Evolutionary conservation across 2,113 vertebrate genomes (phyloP), one percentile per base, ranked within the genome.

Genomic region (Trematomus loennbergii): DNA sequence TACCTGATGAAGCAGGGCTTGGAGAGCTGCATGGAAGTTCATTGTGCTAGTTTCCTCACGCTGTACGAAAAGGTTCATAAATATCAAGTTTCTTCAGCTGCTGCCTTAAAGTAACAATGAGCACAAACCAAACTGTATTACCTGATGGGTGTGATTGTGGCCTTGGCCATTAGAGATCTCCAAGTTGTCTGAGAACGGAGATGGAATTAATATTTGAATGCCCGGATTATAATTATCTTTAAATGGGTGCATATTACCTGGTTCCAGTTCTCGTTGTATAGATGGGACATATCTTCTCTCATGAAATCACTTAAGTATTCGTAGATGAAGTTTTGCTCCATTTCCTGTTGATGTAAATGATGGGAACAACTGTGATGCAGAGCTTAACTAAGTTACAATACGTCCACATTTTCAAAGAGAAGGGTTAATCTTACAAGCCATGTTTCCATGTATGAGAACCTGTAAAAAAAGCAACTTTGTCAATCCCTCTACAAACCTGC

Each of bases 1-100:
- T 57, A 92, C 89, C 88, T 0, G 1, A 6, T 83, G 54, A n/a
- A 86, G 61, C 18, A 78, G 36, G 12, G 5, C 1, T 0, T 0
- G 8, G 17, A 90, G 2, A 2, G 18, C 2, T 11, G 9, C 13
- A 2, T 66, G 59, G 63, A 2, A 43, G 18, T 69, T 4, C 17
- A 16, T 54, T 12, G 17, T 15, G 2, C 25, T 22, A 53, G 7
- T 46, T 12, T 33, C 45, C 12, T 48, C 3, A 48, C 63, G 36
- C 82, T 88, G 63, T 62, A n/a, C 10, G 46, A 17, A 20, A 49
- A 4, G 3, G 12, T 61, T 72, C 0, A 55, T 10, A 4, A 45
- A 45, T 2, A 40, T 40, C 11, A 48, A 29, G 9, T 78, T 63
- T 48, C 11, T 49, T 43, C 20, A 33, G 15, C 8, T 1, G 0